phyloP scores from a whole-genome alignment of 2,797 vertebrate genomes.

The Cirrhinus molitorella region DNA sequence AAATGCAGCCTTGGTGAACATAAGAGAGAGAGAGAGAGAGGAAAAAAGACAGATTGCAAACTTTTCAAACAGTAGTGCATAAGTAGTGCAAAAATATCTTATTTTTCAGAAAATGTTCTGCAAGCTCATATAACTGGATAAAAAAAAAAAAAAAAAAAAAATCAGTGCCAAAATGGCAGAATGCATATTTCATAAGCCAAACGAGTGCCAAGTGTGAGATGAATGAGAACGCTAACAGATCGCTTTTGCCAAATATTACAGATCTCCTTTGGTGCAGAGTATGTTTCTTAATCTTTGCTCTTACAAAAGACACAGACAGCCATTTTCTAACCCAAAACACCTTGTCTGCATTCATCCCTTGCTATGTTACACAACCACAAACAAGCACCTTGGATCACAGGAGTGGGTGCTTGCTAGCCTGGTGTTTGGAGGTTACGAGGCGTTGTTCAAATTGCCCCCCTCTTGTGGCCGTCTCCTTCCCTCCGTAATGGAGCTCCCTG shows the following conservation, averaged over 20 bases:
- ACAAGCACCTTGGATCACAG: conserved; percentile 14
- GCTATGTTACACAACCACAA: conserved; percentile 2
- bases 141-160: neutral
- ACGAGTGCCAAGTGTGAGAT: neutral
- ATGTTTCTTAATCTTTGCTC: conserved; percentile 8
- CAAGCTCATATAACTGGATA: neutral
- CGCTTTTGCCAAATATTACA: neutral
- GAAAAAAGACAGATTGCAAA: too few relatives aligned
- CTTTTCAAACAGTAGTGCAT: neutral
- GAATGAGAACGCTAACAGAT: neutral
- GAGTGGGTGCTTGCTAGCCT: conserved; percentile 34
- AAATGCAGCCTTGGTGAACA: neutral
- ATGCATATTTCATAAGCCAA: neutral
- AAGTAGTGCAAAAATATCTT: neutral
- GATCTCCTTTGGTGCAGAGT: neutral
- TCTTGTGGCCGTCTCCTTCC: conserved; percentile 28
- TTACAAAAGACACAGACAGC: neutral
- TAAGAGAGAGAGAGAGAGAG: too few relatives aligned
- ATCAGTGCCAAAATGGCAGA: neutral
- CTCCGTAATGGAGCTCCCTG: conserved; percentile 56
- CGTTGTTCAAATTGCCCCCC: conserved; percentile 51
- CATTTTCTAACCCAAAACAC: neutral
- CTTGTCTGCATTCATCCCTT: neutral
- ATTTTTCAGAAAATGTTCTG: neutral
- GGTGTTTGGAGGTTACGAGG: conserved; percentile 42